A percentile compares a stretch with the other conserved stretches of the same genome.
Evolutionary conservation across 2,888 invertebrate species (phyloP).

Genomic region (Cheilosia impressa): DNA sequence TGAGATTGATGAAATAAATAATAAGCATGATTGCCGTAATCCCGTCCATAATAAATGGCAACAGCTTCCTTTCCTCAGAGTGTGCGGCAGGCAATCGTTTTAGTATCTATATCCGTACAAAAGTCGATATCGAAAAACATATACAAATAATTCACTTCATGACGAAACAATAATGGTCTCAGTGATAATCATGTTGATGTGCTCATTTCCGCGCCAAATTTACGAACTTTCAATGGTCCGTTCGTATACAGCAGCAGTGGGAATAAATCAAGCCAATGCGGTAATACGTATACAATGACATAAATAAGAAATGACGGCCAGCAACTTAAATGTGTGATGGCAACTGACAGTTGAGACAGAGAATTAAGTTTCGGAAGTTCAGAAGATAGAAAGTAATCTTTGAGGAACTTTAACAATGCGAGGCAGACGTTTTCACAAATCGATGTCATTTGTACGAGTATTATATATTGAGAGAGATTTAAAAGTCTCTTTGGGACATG

Average conservation of each 20-base stretch:
- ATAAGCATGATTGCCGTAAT: slow-evolving; percentile 7
- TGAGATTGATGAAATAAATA: slow-evolving; percentile 41
- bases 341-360: slow-evolving; percentile 42
- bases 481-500: background rate
- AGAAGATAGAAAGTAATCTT: slow-evolving; percentile 42
- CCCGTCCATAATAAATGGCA: slow-evolving; percentile 33
- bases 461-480: no score
- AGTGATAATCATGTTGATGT: slow-evolving; percentile 42
- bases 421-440: slow-evolving; percentile 15
- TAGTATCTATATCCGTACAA: background rate
- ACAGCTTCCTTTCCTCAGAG: no score
- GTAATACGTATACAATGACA: slow-evolving; percentile 20
- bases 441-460: slow-evolving; percentile 3
- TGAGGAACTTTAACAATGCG: slow-evolving; percentile 7
- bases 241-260: background rate
- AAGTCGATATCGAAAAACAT: slow-evolving; percentile 7
- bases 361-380: slow-evolving; percentile 38
- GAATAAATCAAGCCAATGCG: slow-evolving; percentile 29
- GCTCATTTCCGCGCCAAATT: slow-evolving; percentile 52
- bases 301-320: slow-evolving; percentile 39
- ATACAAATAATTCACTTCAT: slow-evolving; percentile 6
- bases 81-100: no score
- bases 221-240: slow-evolving; percentile 9
- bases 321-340: slow-evolving; percentile 7
- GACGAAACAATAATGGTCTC: slow-evolving; percentile 43